Base-by-base conservation (phyloP, 2,113 vertebrate genomes). In the Ancistrus triradiatus region DNA sequence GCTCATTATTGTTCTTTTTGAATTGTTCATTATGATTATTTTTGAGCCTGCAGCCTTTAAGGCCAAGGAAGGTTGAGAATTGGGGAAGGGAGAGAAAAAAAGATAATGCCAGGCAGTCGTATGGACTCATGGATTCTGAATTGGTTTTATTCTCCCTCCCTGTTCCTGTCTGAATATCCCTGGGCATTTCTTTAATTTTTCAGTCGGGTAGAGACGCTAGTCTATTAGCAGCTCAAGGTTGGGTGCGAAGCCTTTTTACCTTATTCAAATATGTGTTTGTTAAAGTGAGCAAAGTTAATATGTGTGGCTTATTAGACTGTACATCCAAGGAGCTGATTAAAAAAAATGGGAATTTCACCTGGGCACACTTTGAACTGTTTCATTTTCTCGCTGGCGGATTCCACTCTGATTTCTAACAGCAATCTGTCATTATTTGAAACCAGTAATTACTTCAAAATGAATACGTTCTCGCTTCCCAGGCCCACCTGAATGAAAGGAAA, bases 1-100 rank as follows among this genome's bases (percentile, higher is more conserved):
- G 62, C 73, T 80, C 74, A 78, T 80, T 78, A 77, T 78, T 80
- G 79, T 78, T 77, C 76, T 77, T 78, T 77, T 80, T 77, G 75
- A 78, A 80, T 77, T 74, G 77, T 77, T 75, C 79, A 78, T 80
- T 78, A 77, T 66, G 76, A 76, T 75, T 78, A 77, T 80, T 77
- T 78, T 62, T 59, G 35, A 74, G 74, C 78, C 78, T 69, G 72
- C 63, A 80, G 76, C 72, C 47, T 77, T 78, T 77, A 25, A 55
- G 59, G 67, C 63, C 64, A 68, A 68, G 63, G 70, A 59, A 60
- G 33, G 59, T 40, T 42, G 27, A 66, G 47, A 73, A 37, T 28
- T 21, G 52, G 38, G 55, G 52, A 58, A 28, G 56, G 55, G 48
- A n/a, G 70, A 53, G 52, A 58, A 6, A 67, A 68, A 69, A 70